phyloP scores from a whole-genome alignment of 2,797 vertebrate species.

The Etheostoma nigrum region DNA sequence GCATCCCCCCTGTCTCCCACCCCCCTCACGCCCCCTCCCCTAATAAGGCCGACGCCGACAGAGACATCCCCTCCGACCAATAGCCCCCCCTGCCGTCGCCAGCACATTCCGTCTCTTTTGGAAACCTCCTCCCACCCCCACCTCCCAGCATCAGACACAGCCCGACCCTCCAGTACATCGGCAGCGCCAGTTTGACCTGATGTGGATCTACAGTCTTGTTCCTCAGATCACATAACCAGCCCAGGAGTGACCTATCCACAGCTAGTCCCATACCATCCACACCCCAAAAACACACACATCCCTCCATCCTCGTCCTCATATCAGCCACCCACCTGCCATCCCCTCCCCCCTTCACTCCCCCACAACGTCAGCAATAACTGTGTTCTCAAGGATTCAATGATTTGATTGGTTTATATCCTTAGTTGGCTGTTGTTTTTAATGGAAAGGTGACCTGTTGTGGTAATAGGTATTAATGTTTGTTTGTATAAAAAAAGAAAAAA shows the following conservation, averaged over 20 bases:
- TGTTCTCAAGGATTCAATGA: conserved; percentile 87
- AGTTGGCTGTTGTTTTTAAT: conserved; percentile 78
- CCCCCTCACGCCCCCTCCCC: conserved; percentile 91
- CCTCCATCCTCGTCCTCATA: conserved; percentile 49
- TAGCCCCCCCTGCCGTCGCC: conserved; percentile 83
- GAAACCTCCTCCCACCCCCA: conserved; percentile 67
- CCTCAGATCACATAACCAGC: conserved; percentile 82
- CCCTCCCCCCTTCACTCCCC: conserved; percentile 37
- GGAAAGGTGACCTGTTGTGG: conserved; percentile 76
- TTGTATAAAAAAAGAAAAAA: conserved; percentile 43
- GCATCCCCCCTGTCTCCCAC: conserved; percentile 91
- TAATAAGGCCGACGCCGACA: conserved; percentile 95
- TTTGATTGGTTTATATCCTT: conserved; percentile 81
- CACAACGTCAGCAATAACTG: conserved; percentile 87
- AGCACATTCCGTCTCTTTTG: conserved; percentile 87
- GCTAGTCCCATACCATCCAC: conserved; percentile 40
- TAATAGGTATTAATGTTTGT: conserved; percentile 75
- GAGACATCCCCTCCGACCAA: conserved; percentile 96
- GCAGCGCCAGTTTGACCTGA: conserved; percentile 72
- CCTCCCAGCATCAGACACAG: conserved; percentile 67
- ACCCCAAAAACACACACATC: conserved; percentile 44
- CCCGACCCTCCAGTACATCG: conserved; percentile 63
- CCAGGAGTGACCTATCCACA: conserved; percentile 77
- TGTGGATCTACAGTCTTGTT: conserved; percentile 75
- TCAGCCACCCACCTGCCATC: conserved; percentile 19